Base-by-base conservation (phyloP, 1,140 invertebrate genomes). In the Macrocentrus cingulum region DNA sequence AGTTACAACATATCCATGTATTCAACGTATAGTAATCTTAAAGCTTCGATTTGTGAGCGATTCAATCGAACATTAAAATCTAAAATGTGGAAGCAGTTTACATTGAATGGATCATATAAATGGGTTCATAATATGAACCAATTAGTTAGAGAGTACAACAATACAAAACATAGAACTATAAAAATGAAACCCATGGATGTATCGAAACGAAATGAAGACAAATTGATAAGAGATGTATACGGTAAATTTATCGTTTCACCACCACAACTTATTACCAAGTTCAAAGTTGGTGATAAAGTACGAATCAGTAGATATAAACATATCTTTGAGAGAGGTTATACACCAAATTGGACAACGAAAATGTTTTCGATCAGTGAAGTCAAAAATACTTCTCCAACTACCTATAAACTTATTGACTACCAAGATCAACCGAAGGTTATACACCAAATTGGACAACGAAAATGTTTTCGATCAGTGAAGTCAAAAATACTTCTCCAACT, bases 91-190 rank as follows among this genome's bases (percentile, higher is more conserved):
- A 8, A 4, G 3, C 15, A 55, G 16, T 57, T 39, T 32, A 41
- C 19, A 4, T n/a, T 37, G 5, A 34, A 32, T 39, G 46, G 56
- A 9, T 34, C 18, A 6, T 51, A 58, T 16, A 7, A 32, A 23
- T 58, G 46, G 48, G 2, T 58, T 7, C 34, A 58, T 29, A 44
- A 39, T 22, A 1, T 58, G 19, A 15, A 36, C 1, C 1, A 39
- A 2, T 23, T 58, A 11, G 9, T 51, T 9, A 2, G 13, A 25
- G 5, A 7, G n/a, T 41, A 51, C 16, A 53, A 59, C n/a, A 45
- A 52, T 45, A 18, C 18, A 6, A 46, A 52, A 46, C 50, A 59
- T 16, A 6, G 57, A 44, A 58, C 36, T 9, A 50, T 45, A 1
- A 13, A n/a, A 1, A 51, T 51, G 46, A 41, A 42, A 44, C 36